A percentile compares a stretch with the other conserved stretches of the same genome.
phyloP scores from a whole-genome alignment of 1,140 invertebrate genomes.

The Lordiphosa clarofinis region DNA sequence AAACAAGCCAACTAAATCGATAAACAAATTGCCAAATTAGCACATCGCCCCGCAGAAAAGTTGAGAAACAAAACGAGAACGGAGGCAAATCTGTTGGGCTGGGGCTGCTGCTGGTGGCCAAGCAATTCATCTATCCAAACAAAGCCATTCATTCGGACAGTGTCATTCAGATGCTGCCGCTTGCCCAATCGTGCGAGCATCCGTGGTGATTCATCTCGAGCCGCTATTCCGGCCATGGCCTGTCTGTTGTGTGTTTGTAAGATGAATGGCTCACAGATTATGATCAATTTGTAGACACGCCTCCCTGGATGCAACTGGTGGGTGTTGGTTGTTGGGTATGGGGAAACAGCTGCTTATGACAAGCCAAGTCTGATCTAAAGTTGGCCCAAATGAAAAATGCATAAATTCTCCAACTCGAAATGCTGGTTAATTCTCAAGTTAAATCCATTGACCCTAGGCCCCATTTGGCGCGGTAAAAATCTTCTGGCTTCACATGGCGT shows the following conservation, averaged over 20 bases:
- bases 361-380: conserved; percentile 40
- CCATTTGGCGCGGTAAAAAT: too few relatives aligned
- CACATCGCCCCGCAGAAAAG: conserved; percentile 40
- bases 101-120: conserved; percentile 40
- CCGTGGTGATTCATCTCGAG: conserved; percentile 69
- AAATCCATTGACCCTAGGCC: too few relatives aligned
- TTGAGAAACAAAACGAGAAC: conserved; percentile 16
- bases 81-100: conserved; percentile 37
- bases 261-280: conserved; percentile 74
- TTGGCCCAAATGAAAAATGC: conserved; percentile 4
- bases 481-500: conserved; percentile 26
- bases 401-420: neutral
- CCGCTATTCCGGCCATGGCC: conserved; percentile 23
- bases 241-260: conserved; percentile 27
- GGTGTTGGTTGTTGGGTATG: too few relatives aligned
- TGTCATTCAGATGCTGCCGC: conserved; percentile 59
- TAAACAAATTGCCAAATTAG: conserved; percentile 78
- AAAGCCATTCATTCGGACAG: conserved; percentile 69
- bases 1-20: conserved; percentile 62
- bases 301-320: neutral
- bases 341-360: too few relatives aligned
- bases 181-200: conserved; percentile 65
- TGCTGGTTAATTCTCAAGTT: conserved; percentile 5
- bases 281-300: conserved; percentile 71
- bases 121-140: conserved; percentile 74